phyloP scores from a whole-genome alignment of 2,113 vertebrate species.

The Trematomus loennbergii region DNA sequence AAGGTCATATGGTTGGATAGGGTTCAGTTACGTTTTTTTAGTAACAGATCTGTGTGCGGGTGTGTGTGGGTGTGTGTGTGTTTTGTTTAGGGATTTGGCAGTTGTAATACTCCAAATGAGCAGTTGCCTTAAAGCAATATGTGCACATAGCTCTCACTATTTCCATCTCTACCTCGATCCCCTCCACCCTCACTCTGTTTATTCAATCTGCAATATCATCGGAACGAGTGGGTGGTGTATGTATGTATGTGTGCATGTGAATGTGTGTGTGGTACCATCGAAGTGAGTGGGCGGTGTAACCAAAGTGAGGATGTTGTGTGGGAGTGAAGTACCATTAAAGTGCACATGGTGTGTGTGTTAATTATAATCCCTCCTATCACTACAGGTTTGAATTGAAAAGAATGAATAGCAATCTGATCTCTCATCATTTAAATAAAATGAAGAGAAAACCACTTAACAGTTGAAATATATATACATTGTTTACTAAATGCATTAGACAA shows the following conservation, averaged over 20 bases:
- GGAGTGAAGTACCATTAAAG: conserved; percentile 77
- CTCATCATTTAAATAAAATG: too few relatives aligned
- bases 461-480: too few relatives aligned
- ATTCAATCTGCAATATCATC: conserved; percentile 70
- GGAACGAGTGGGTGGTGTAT: conserved; percentile 46
- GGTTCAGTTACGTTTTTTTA: conserved; percentile 37
- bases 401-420: too few relatives aligned
- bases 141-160: conserved; percentile 45
- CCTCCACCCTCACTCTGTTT: conserved; percentile 58
- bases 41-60: conserved; percentile 38
- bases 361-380: conserved; percentile 37
- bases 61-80: conserved; percentile 35
- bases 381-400: conserved; percentile 9
- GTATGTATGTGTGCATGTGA: background rate
- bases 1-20: conserved; percentile 18
- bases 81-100: conserved; percentile 60
- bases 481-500: too few relatives aligned
- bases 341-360: conserved; percentile 64
- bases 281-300: conserved; percentile 76
- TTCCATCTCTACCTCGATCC: conserved; percentile 53
- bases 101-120: conserved; percentile 61
- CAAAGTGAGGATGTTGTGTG: conserved; percentile 77
- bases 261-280: conserved; percentile 43
- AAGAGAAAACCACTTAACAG: too few relatives aligned
- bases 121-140: conserved; percentile 74